Conservation (phyloP, 2,888 invertebrate species). For the Eucera pruinosa region DNA sequence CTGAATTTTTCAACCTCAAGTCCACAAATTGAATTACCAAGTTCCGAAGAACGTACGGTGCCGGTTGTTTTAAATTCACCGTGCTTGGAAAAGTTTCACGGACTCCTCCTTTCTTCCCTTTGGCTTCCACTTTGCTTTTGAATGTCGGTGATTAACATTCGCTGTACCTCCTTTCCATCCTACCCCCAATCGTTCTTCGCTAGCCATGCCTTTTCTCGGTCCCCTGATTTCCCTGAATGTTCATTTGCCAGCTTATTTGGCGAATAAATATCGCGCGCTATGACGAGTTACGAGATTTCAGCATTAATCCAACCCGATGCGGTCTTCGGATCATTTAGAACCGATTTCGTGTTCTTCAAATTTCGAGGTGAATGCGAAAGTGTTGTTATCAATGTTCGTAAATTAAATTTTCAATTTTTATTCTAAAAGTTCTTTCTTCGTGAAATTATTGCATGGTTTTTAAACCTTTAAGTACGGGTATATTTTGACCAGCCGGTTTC, state of each 20-base stretch:
- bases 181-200: conserved; percentile 5
- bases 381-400: too few species aligned
- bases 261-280: neutral
- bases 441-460: too few species aligned
- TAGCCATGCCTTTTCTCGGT: neutral
- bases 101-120: neutral
- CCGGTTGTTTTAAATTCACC: conserved; percentile 65
- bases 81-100: conserved; percentile 48
- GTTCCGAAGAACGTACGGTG: conserved; percentile 48
- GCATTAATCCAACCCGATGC: too few species aligned
- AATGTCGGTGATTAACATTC: conserved; percentile 63
- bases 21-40: conserved; percentile 64
- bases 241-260: neutral
- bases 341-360: too few species aligned
- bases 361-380: too few species aligned
- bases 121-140: conserved; percentile 42
- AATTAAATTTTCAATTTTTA: too few species aligned
- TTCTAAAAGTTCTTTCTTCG: too few species aligned
- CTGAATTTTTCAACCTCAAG: conserved; percentile 46
- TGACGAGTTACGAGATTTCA: too few species aligned
- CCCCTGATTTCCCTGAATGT: neutral
- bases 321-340: too few species aligned
- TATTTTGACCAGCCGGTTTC: too few species aligned
- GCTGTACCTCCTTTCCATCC: conserved; percentile 17
- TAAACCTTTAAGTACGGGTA: too few species aligned